A percentile compares a stretch with the other conserved stretches of the same genome.
These are phyloP conservation scores for Tapirus indicus DNA, from an alignment of 2,797 vertebrate genomes.

Conservation along the genomic window DNA sequence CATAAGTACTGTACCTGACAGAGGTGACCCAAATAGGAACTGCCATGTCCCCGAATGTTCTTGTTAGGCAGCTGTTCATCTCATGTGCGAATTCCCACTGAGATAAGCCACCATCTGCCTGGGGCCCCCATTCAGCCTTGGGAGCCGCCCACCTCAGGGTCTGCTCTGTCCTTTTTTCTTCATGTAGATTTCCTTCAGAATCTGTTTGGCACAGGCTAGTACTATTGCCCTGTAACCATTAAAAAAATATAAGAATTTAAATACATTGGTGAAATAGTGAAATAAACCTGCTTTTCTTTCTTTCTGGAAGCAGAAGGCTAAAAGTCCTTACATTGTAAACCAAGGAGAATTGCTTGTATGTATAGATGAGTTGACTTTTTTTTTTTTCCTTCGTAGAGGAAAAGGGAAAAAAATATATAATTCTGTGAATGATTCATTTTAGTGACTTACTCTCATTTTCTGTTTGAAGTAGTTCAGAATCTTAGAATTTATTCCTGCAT, in stretches of 20 bases:
- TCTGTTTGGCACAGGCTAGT: background rate
- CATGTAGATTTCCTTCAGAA: background rate
- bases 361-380: background rate
- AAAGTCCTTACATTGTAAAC: background rate
- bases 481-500: background rate
- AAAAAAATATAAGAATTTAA: background rate
- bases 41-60: background rate
- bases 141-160: background rate
- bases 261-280: background rate
- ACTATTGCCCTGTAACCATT: background rate
- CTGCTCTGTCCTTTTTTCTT: background rate
- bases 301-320: background rate
- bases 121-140: background rate
- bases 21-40: background rate
- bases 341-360: background rate
- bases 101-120: background rate
- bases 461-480: conserved; percentile 33
- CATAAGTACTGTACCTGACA: background rate
- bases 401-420: background rate
- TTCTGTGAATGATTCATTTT: background rate
- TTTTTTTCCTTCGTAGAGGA: background rate
- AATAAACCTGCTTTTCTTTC: background rate
- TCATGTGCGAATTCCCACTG: background rate
- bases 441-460: background rate
- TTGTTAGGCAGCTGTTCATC: background rate